Percentiles rank a stretch among this genome's conserved stretches.
These are phyloP conservation scores for Callospermophilus lateralis DNA, from an alignment of 2,113 vertebrate species.

Conservation along the genomic window DNA sequence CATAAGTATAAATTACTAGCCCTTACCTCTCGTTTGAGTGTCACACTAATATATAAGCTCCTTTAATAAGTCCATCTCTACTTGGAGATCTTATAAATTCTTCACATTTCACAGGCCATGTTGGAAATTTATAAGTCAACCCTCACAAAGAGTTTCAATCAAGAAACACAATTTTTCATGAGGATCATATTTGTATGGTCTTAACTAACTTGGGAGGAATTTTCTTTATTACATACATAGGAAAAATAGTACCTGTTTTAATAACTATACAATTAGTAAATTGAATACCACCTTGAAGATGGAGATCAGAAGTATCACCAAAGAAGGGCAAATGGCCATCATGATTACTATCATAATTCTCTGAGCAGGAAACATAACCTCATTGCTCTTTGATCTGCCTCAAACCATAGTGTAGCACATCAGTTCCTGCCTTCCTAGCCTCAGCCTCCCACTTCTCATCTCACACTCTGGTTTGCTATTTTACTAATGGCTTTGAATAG, in stretches of 20 bases:
- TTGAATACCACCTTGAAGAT: neutral
- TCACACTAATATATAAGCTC: neutral
- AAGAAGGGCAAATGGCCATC: neutral
- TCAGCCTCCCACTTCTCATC: neutral
- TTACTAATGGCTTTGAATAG: neutral
- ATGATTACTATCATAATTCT: neutral
- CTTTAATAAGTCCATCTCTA: neutral
- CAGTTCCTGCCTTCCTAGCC: neutral
- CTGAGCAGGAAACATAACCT: neutral
- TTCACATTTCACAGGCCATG: neutral
- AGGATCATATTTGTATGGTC: neutral
- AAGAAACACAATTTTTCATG: neutral
- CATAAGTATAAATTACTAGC: neutral
- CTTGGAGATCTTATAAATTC: neutral
- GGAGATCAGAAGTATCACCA: neutral
- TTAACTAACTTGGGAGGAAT: too few relatives aligned
- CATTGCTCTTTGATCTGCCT: neutral
- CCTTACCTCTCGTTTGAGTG: neutral
- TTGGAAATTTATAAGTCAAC: neutral
- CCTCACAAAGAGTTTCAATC: neutral
- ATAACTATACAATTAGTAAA: neutral
- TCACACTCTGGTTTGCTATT: neutral
- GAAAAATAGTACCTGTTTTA: constrained; percentile 16
- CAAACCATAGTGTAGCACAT: neutral
- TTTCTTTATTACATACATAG: neutral